A percentile compares a stretch with the other conserved stretches of the same genome.
phyloP scores from a whole-genome alignment of 37 sponge, comb jelly and placozoan genomes.

The Geodia barretti region DNA sequence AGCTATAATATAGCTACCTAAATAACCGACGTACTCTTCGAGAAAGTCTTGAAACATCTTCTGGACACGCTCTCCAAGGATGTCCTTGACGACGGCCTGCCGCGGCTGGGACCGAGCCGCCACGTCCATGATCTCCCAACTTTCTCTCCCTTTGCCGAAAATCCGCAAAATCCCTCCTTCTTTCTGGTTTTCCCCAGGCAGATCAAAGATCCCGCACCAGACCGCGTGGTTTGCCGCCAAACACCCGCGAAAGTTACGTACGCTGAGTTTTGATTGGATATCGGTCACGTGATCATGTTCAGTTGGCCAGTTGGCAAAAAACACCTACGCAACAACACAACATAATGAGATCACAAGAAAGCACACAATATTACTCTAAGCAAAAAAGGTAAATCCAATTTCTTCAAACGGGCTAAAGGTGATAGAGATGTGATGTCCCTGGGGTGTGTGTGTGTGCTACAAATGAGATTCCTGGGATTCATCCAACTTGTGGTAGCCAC shows the following conservation, averaged over 20 bases:
- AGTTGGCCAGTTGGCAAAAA: background rate
- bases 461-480: background rate
- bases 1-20: background rate
- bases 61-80: conserved; percentile 89
- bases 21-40: conserved; percentile 69
- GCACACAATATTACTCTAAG: too few relatives aligned
- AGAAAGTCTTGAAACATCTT: conserved; percentile 92
- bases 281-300: background rate
- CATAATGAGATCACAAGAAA: too few relatives aligned
- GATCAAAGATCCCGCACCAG: background rate
- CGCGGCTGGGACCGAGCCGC: conserved; percentile 39
- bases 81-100: conserved; percentile 70
- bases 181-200: too few relatives aligned
- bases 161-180: too few relatives aligned
- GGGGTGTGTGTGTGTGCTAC: background rate
- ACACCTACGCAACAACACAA: background rate
- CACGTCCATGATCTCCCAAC: conserved; percentile 81
- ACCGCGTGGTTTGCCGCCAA: background rate
- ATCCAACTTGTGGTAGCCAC: background rate
- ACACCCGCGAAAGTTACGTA: background rate
- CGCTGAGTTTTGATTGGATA: background rate
- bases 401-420: too few relatives aligned
- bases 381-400: too few relatives aligned
- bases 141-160: background rate
- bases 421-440: too few relatives aligned